These are phyloP conservation scores for Chanos chanos DNA, from an alignment of 2,797 vertebrate genomes.

Conservation along the genomic window DNA sequence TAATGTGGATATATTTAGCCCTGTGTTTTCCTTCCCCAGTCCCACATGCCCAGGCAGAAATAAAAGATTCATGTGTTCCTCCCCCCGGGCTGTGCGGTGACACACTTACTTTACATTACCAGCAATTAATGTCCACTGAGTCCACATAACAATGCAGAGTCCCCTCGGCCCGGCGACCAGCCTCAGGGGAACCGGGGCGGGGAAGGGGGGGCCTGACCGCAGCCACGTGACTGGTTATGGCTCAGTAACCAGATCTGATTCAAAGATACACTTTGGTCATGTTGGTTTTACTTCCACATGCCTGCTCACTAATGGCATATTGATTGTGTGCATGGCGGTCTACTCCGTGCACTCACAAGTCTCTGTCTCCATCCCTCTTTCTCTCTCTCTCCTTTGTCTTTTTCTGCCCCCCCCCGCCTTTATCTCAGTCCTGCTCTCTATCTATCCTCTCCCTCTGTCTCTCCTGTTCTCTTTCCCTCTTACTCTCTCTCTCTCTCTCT, in stretches of 20 bases:
- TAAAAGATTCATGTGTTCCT: slow-evolving; percentile 86
- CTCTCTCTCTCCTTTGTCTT: neutral
- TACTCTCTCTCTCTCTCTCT: slow-evolving; percentile 18
- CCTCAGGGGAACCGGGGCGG: slow-evolving; percentile 30
- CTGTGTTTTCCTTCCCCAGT: slow-evolving; percentile 48
- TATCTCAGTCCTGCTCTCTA: neutral
- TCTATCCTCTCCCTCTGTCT: neutral
- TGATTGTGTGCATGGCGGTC: slow-evolving; percentile 64
- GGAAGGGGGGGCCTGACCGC: slow-evolving; percentile 32
- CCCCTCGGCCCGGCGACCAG: slow-evolving; percentile 58
- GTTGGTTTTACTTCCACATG: slow-evolving; percentile 51
- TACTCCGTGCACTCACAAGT: slow-evolving; percentile 45
- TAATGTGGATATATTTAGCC: slow-evolving; percentile 71
- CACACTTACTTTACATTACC: slow-evolving; percentile 89
- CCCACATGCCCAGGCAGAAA: slow-evolving; percentile 78
- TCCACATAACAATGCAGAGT: slow-evolving; percentile 73
- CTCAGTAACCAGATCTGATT: slow-evolving; percentile 45
- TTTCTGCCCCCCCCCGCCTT: neutral
- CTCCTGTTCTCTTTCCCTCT: neutral
- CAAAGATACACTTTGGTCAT: slow-evolving; percentile 29
- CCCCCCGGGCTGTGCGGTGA: slow-evolving; percentile 79
- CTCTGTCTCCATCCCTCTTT: slow-evolving; percentile 41
- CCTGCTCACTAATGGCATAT: slow-evolving; percentile 66
- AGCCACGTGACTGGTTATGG: slow-evolving; percentile 30
- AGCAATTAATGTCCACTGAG: slow-evolving; percentile 89